Evolutionary conservation across 2,888 invertebrate genomes (phyloP), one percentile per base, ranked within the genome.

Genomic region (Drosophila aldrichi): DNA sequence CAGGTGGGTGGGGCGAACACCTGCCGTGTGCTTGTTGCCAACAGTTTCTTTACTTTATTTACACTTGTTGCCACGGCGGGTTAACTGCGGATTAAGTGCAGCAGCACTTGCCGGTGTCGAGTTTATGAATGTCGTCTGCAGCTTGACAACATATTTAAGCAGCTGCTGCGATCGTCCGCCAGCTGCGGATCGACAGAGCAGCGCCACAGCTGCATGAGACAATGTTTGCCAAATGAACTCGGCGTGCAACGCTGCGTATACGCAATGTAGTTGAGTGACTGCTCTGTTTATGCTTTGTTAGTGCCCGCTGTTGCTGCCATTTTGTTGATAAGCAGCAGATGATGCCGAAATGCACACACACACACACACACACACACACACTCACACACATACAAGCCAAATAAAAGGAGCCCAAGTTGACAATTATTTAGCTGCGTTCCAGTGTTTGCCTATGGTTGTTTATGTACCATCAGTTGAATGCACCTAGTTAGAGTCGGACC

Each of bases 251-350:
- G 57, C 49, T 74, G 79, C 79, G 88, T 81, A 89, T 85, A 79
- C 81, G 74, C 71, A 79, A 70, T 69, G 48, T 60, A 41, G 44
- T 29, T 36, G 46, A 60, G 48, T 66, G 56, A 46, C 34, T 62
- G 52, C 55, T 59, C 51, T 70, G 48, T 61, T 61, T 56, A 49
- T 52, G 55, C 71, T 82, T 71, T 81, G 60, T 60, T 67, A 61
- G 48, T 64, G 20, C n/a, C n/a, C 40, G 38, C 46, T 32, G 43
- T 22, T 55, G 60, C 65, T 79, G 80, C 61, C 69, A 85, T 77
- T 88, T 70, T 59, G 70, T 69, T 80, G 88, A 85, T 88, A 85
- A 83, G 86, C 85, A 83, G 86, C 85, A 83, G 68, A 38, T 59
- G 64, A 54, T 60, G 71, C 70, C 58, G 57, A 59, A 57, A 34